Conservation (phyloP, 2,888 invertebrate species). For the Heliconius ethilla region DNA sequence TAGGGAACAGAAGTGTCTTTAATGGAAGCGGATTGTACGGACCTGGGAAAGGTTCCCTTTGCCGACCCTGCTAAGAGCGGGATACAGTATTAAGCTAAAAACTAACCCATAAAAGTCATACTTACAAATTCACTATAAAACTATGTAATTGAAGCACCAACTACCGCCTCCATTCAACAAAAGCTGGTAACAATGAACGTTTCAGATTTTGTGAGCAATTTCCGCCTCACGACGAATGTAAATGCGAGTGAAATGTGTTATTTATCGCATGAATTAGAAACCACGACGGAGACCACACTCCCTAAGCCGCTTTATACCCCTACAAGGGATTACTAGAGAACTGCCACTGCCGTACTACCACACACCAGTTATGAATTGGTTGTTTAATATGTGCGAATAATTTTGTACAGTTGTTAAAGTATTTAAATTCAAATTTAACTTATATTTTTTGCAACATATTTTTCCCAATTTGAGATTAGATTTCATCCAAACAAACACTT, state of each 20-base stretch:
- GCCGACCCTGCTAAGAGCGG: too few species aligned
- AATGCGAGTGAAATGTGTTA: conserved; percentile 76
- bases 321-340: conserved; percentile 7
- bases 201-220: conserved; percentile 75
- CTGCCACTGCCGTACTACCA: neutral
- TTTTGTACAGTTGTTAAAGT: neutral
- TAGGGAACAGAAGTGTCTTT: too few species aligned
- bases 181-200: conserved; percentile 54
- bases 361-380: neutral
- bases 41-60: too few species aligned
- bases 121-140: neutral
- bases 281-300: conserved; percentile 49
- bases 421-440: too few species aligned
- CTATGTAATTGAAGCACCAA: neutral
- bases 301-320: conserved; percentile 5
- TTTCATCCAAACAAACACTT: too few species aligned
- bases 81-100: neutral
- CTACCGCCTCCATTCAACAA: conserved; percentile 56
- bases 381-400: neutral
- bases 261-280: conserved; percentile 74
- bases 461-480: too few species aligned
- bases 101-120: neutral
- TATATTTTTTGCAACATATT: too few species aligned
- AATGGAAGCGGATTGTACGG: too few species aligned
- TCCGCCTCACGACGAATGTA: conserved; percentile 74